phyloP scores from a whole-genome alignment of 2,888 invertebrate species.

The Amiota minor region DNA sequence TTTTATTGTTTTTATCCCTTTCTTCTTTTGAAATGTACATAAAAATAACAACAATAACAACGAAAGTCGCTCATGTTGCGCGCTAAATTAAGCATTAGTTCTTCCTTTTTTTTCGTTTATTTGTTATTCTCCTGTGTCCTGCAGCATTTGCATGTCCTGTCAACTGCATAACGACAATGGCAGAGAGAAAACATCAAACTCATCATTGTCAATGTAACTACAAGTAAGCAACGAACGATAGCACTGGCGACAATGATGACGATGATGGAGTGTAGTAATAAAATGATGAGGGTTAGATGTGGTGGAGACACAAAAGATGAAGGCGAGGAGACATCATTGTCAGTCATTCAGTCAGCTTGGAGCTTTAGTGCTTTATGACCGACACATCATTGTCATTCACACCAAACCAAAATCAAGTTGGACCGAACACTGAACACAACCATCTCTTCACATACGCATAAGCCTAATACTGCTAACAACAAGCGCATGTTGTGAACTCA shows the following conservation, averaged over 20 bases:
- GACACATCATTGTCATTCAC: constrained; percentile 47
- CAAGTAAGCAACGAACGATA: not conserved
- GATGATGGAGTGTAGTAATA: not conserved
- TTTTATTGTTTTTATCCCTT: no score
- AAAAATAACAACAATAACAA: no score
- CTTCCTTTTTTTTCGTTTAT: constrained; percentile 34
- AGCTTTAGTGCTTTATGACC: constrained; percentile 31
- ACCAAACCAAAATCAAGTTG: constrained; percentile 32
- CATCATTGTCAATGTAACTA: constrained; percentile 57
- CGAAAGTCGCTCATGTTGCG: constrained; percentile 51
- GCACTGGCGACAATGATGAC: not conserved
- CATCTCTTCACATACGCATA: not conserved
- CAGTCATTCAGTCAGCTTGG: constrained; percentile 22
- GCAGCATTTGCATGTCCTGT: constrained; percentile 65
- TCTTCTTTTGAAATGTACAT: no score
- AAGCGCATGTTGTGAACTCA: not conserved
- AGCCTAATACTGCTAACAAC: constrained; percentile 17
- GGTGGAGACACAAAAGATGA: not conserved
- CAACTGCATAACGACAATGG: constrained; percentile 48
- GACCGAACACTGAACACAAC: not conserved
- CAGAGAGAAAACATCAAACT: constrained; percentile 57
- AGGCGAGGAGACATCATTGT: constrained; percentile 9
- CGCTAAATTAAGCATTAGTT: constrained; percentile 64
- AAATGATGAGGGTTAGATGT: not conserved
- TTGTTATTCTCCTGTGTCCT: constrained; percentile 23